Evolutionary conservation across 2,888 invertebrate genomes (phyloP), one percentile per base, ranked within the genome.

Genomic region (Polymixis flavicincta): DNA sequence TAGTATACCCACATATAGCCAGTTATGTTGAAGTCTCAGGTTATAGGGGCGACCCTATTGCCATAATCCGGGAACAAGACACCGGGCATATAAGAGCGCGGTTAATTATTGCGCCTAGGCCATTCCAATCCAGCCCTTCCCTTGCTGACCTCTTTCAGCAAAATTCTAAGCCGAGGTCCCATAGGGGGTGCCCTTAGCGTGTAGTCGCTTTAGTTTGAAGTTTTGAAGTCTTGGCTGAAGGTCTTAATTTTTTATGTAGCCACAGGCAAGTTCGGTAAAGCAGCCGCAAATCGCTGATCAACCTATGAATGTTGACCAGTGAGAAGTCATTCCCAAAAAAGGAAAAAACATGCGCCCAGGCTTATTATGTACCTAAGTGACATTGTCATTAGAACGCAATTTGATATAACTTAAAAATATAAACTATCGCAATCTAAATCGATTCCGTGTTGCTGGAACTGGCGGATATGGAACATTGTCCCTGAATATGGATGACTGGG

Each of bases 401-500:
- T 52, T 52, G 9, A 19, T 19, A 22, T 14, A 60, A 48, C 19
- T 37, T 45, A 52, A 66, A 66, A 66, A 61, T 80, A 48, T 28
- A 59, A 54, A 32, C 42, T 50, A 54, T 37, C 3, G 1, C 5
- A 52, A 61, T 54, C 52, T 37, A 57, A 65, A 63, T 76, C 63
- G 67, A 55, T 72, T 17, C 6, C n/a, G 50, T 50, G 55, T 71
- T 37, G 7, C 28, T 72, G 67, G 14, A 72, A 67, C 55, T 82
- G 80, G 19, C 80, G 82, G 71, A 82, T 82, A 64, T 72, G 65
- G 82, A 54, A 59, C 80, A 67, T 57, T 37, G 61, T 48, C 28
- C 50, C 32, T 66, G 55, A 81, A 71, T 81, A 82, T 50, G 48
- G 22, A 70, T 37, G n/a, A 66, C 57, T 8, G 5, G 22, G 17